phyloP scores from a whole-genome alignment of 2,797 vertebrate species.

The Lepilemur ruficaudatus region DNA sequence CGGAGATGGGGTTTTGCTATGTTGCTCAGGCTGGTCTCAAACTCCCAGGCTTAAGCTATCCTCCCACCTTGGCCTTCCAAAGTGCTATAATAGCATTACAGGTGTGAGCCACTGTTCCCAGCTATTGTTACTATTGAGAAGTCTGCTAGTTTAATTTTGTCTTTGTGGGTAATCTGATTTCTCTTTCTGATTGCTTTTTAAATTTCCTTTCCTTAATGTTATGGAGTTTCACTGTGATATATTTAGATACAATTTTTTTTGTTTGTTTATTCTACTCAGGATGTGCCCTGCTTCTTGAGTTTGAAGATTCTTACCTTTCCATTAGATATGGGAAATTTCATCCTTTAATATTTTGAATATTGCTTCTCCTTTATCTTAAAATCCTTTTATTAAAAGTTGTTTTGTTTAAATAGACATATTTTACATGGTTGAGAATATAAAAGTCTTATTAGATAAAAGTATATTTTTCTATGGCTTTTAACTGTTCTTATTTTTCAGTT shows the following conservation, averaged over 20 bases:
- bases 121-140: neutral
- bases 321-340: neutral
- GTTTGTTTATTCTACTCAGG: neutral
- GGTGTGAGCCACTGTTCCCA: neutral
- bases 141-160: neutral
- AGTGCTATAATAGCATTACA: neutral
- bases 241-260: neutral
- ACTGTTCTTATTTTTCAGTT: neutral
- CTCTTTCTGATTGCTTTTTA: neutral
- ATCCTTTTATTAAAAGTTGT: too few species aligned
- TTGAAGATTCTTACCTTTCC: neutral
- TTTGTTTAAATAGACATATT: neutral
- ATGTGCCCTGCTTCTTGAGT: neutral
- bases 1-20: neutral
- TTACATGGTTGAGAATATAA: neutral
- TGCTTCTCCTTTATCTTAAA: neutral
- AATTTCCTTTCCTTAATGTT: neutral
- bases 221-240: neutral
- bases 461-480: neutral
- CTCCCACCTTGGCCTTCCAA: neutral
- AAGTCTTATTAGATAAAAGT: neutral
- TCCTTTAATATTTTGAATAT: neutral
- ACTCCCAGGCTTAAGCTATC: neutral
- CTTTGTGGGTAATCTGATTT: neutral
- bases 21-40: neutral